phyloP scores from a whole-genome alignment of 2,113 vertebrate genomes.

The Saiga tatarica region DNA sequence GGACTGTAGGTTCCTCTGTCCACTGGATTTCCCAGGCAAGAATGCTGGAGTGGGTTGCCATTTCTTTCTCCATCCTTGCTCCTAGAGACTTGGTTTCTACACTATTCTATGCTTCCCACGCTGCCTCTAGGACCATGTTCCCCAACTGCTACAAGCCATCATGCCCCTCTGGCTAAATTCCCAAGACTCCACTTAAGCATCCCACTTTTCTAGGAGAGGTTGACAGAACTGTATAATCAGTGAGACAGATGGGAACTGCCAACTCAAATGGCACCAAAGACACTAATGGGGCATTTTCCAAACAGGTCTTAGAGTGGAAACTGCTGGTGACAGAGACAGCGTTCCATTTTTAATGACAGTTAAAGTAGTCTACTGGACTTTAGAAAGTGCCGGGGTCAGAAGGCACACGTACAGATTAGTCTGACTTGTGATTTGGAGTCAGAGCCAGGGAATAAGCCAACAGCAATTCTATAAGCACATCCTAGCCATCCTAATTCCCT shows the following conservation, averaged over 20 bases:
- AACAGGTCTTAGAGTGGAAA: neutral
- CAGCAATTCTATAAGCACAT: neutral
- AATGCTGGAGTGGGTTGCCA: neutral
- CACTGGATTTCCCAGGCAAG: neutral
- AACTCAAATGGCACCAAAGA: neutral
- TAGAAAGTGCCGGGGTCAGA: neutral
- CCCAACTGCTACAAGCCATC: neutral
- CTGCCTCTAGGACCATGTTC: neutral
- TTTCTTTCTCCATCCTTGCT: neutral
- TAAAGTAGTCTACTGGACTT: neutral
- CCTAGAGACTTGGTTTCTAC: neutral
- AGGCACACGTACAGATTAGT: neutral
- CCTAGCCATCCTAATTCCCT: neutral
- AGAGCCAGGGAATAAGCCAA: neutral
- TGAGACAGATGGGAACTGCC: neutral
- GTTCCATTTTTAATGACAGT: neutral
- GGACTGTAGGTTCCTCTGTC: neutral
- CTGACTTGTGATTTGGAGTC: neutral
- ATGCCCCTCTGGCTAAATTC: rapidly evolving
- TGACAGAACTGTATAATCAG: neutral
- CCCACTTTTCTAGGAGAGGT: neutral
- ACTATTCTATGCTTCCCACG: neutral
- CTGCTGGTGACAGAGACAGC: neutral
- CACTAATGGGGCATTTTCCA: neutral
- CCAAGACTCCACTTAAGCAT: neutral